These are phyloP conservation scores for Epizoanthus rinbou DNA, from an alignment of 92 coral and sea anemone species.

Conservation along the genomic window DNA sequence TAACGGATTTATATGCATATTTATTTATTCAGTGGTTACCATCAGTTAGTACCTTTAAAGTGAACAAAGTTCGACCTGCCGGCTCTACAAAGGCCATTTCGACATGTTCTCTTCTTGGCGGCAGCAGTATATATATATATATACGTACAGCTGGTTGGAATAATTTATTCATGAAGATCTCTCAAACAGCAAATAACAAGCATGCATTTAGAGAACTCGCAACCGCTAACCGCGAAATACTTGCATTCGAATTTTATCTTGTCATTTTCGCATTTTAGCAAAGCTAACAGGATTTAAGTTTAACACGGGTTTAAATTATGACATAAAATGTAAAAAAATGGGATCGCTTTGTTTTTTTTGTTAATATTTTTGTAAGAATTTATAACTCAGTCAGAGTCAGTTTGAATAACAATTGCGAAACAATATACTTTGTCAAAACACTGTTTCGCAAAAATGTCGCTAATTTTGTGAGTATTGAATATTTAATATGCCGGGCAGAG, in stretches of 20 bases:
- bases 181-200: not conserved
- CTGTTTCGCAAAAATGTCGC: not conserved
- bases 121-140: not conserved
- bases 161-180: constrained; percentile 1
- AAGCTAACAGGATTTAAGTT: not conserved
- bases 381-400: no score
- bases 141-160: not conserved
- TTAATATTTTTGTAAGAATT: not conserved
- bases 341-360: no score
- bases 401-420: no score
- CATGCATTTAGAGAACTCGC: not conserved
- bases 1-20: no score
- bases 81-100: not conserved
- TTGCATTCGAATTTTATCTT: not conserved
- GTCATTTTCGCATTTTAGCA: not conserved
- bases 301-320: not conserved
- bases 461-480: not conserved
- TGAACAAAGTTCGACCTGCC: not conserved
- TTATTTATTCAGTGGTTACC: no score
- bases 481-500: constrained; percentile 4
- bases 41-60: not conserved
- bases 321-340: not conserved
- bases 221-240: constrained; percentile 7
- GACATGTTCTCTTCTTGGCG: not conserved
- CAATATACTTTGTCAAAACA: not conserved